Conservation (phyloP, 2,797 vertebrate species). For the Diceros bicornis region DNA sequence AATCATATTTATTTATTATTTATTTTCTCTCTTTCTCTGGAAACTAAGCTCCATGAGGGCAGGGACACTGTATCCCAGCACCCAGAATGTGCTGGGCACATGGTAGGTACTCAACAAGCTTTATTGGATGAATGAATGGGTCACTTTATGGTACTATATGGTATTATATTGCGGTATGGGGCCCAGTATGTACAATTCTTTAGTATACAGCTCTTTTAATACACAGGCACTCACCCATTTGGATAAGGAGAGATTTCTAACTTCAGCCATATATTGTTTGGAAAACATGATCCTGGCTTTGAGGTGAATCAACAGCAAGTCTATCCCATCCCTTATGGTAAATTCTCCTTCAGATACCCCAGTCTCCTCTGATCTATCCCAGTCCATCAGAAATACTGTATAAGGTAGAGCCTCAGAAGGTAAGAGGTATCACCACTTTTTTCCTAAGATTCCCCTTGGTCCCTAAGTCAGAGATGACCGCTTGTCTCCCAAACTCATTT, state of each 20-base stretch:
- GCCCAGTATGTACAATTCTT: background rate
- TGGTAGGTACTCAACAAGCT: background rate
- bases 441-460: background rate
- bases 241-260: background rate
- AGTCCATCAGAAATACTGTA: background rate
- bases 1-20: background rate
- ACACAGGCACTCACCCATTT: background rate
- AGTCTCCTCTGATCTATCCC: background rate
- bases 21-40: background rate
- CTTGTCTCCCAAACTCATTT: background rate
- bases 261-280: background rate
- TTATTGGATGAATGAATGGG: background rate
- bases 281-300: constrained; percentile 7
- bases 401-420: background rate
- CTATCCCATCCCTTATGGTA: background rate
- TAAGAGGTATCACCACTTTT: background rate
- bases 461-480: background rate
- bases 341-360: background rate
- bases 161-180: background rate
- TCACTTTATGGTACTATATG: background rate
- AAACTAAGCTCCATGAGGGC: background rate
- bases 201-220: background rate
- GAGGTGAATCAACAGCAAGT: background rate
- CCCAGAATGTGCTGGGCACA: background rate
- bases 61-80: background rate